These are phyloP conservation scores for Pocillopora verrucosa DNA, from an alignment of 64 coral and sea anemone genomes.

Conservation along the genomic window DNA sequence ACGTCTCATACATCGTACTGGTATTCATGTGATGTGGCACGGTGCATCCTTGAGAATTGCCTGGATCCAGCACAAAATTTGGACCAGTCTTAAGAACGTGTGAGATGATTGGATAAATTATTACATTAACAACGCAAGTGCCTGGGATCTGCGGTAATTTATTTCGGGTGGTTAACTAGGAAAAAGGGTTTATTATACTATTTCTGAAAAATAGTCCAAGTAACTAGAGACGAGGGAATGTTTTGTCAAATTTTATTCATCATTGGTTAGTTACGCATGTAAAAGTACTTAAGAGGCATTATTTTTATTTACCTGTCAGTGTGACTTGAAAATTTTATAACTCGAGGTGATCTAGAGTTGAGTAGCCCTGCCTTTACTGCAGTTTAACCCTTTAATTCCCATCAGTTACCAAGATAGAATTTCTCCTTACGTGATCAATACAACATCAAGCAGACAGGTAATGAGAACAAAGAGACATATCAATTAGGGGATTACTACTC, in stretches of 20 bases:
- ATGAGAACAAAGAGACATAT: too few species aligned
- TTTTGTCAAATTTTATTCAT: not conserved
- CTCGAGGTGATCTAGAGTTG: not conserved
- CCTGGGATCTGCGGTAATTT: too few species aligned
- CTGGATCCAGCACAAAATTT: constrained; percentile 2
- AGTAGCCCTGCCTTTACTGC: not conserved
- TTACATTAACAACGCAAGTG: too few species aligned
- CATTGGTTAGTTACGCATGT: not conserved
- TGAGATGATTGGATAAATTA: not conserved
- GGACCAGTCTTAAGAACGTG: not conserved
- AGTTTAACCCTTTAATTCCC: not conserved
- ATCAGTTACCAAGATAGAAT: too few species aligned
- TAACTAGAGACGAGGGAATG: not conserved
- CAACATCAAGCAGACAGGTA: too few species aligned
- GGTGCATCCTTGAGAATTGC: constrained; percentile 85
- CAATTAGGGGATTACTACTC: too few species aligned
- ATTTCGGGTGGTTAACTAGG: too few species aligned
- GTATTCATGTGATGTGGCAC: constrained; percentile 78
- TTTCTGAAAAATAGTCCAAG: not conserved
- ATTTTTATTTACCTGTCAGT: not conserved
- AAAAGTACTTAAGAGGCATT: not conserved
- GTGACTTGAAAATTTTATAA: not conserved
- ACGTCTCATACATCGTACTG: constrained; percentile 96
- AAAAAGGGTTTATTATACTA: not conserved
- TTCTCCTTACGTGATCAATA: too few species aligned